Evolutionary conservation across 2,888 invertebrate genomes (phyloP).

Genomic region (Eupithecia insigniata): DNA sequence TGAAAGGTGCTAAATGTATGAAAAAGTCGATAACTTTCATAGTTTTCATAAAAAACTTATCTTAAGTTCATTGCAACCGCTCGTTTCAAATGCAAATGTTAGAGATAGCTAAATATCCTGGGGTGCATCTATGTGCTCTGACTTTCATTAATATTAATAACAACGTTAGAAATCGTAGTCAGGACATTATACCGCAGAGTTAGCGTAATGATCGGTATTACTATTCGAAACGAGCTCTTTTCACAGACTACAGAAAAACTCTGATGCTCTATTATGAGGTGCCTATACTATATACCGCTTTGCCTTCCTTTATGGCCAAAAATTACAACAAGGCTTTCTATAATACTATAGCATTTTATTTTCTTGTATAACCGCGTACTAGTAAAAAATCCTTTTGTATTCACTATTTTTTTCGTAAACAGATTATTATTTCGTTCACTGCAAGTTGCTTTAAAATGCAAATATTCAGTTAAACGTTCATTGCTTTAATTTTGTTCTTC

Average conservation of each 20-base stretch:
- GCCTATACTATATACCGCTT: too few species aligned
- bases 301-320: too few species aligned
- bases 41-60: not conserved
- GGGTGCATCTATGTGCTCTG: not conserved
- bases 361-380: not conserved
- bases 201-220: too few species aligned
- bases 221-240: too few species aligned
- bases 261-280: too few species aligned
- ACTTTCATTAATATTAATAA: too few species aligned
- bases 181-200: too few species aligned
- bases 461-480: not conserved
- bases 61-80: constrained; percentile 26
- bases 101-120: not conserved
- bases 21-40: too few species aligned
- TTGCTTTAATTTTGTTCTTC: constrained; percentile 1
- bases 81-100: constrained; percentile 52
- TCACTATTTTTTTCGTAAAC: not conserved
- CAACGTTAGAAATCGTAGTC: too few species aligned
- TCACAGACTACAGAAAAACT: too few species aligned
- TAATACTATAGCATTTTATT: not conserved
- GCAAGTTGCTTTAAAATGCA: not conserved
- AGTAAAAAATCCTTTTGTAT: not conserved
- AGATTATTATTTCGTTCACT: not conserved
- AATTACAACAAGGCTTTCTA: too few species aligned
- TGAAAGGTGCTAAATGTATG: too few species aligned